A percentile compares a stretch with the other conserved stretches of the same genome.
Evolutionary conservation across 2,888 invertebrate species (phyloP).

Genomic region (Lasioglossum calceatum): DNA sequence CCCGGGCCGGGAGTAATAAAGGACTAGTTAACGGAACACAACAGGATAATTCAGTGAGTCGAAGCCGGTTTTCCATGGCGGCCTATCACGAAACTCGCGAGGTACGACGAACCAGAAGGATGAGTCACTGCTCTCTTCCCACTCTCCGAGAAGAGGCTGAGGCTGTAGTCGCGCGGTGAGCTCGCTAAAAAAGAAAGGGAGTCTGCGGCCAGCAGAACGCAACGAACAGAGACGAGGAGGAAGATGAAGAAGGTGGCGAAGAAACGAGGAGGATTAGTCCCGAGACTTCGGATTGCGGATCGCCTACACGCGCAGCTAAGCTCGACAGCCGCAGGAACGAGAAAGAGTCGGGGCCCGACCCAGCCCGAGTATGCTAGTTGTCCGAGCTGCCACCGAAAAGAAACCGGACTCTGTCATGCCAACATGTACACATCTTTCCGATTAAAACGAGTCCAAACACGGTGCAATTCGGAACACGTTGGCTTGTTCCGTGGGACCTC

Average conservation of each 20-base stretch:
- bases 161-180: constrained; percentile 39
- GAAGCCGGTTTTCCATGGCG: constrained; percentile 72
- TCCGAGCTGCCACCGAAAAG: neutral
- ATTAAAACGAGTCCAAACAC: too few relatives aligned
- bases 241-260: constrained; percentile 59
- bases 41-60: constrained; percentile 72
- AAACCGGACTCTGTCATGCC: neutral
- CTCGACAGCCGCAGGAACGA: constrained; percentile 20
- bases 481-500: too few relatives aligned
- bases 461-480: too few relatives aligned
- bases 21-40: constrained; percentile 2
- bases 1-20: neutral
- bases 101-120: constrained; percentile 73
- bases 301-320: constrained; percentile 62
- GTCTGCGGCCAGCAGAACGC: constrained; percentile 6
- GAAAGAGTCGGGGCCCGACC: constrained; percentile 21
- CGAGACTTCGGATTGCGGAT: constrained; percentile 50
- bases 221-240: constrained; percentile 12
- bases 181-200: constrained; percentile 44
- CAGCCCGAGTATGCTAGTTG: constrained; percentile 17
- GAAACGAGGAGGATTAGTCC: constrained; percentile 66
- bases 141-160: constrained; percentile 34
- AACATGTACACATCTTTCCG: too few relatives aligned
- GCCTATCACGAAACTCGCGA: constrained; percentile 71
- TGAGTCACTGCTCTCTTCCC: constrained; percentile 71